Evolutionary conservation across 2,888 invertebrate species (phyloP), one percentile per base, ranked within the genome.

Genomic region (Micoletzkya japonica): DNA sequence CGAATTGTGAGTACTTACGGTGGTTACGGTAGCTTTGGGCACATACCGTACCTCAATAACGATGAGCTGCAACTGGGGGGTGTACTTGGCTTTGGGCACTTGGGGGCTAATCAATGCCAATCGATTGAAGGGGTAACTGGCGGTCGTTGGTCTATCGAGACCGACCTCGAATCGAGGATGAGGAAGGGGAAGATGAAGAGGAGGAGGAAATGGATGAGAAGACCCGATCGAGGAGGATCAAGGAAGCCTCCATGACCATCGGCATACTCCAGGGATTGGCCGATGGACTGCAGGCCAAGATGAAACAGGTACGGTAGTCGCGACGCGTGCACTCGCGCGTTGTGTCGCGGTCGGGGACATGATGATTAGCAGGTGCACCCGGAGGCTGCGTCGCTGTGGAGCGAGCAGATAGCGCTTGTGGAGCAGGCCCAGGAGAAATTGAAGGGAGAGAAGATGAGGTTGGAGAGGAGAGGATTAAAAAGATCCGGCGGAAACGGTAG

Each of bases 331-430:
- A 20, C 44, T 44, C 20, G 20, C 44, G 20, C 44, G 44, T 44
- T 14, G 44, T 14, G 20, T 14, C 44, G 44, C 10, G 10, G 10
- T 44, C 10, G 44, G 10, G 44, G 44, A 44, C 20, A n/a, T n/a
- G n/a, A n/a, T n/a, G n/a, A n/a, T n/a, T n/a, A n/a, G 10, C 67
- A 74, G 74, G 74, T 75, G 56, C 59, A 74, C 0, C 28, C 61
- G 20, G 67, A 70, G 1, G 74, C 74, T 2, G 54, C 56, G 26
- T 78, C 76, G 75, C 76, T 78, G 74, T 78, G 78, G 78, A 72
- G 73, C n/a, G 78, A 77, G 30, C 75, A 78, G 52, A 58, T 75
- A 17, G 44, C 28, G 32, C 66, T 78, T 4, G 70, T 77, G 7
- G 72, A 75, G 14, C 63, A 64, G 1, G 74, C 75, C 1, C 54